Conservation (phyloP, 2,888 invertebrate species). For the Drosophila silvestris region DNA sequence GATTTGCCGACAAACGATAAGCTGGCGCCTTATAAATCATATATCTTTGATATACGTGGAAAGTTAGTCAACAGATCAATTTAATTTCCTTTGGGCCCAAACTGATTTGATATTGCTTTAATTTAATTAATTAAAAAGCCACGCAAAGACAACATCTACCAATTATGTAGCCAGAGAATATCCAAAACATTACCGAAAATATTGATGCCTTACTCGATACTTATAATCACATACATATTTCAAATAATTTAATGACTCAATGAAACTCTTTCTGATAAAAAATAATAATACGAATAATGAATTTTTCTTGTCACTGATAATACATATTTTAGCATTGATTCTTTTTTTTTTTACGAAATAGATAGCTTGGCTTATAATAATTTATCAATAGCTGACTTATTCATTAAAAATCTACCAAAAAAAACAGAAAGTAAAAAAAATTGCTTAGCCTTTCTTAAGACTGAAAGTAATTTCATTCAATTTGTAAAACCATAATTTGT, state of each 20-base stretch:
- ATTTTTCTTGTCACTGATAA: not conserved
- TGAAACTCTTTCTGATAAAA: not conserved
- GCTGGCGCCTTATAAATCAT: conserved; percentile 58
- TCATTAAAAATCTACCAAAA: not conserved
- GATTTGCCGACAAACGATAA: conserved; percentile 65
- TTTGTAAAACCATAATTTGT: not conserved
- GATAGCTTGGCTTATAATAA: not conserved
- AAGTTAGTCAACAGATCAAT: conserved; percentile 43
- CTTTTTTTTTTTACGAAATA: not conserved
- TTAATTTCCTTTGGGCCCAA: conserved; percentile 63
- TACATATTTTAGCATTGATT: not conserved
- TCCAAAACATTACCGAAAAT: conserved; percentile 15
- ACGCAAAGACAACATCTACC: conserved; percentile 51
- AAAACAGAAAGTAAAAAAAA: not conserved
- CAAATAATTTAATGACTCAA: not conserved
- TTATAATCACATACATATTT: not conserved
- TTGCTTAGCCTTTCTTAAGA: not conserved
- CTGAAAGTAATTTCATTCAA: conserved; percentile 3
- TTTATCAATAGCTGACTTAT: not conserved
- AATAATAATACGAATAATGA: not conserved
- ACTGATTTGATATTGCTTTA: conserved; percentile 57
- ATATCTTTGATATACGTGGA: conserved; percentile 16
- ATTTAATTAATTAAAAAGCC: conserved; percentile 70
- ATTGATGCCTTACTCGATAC: not conserved
- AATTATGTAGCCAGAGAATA: conserved; percentile 33